Evolutionary conservation across 2,113 vertebrate species (phyloP), one percentile per base, ranked within the genome.

Genomic region (Grantiella picta): DNA sequence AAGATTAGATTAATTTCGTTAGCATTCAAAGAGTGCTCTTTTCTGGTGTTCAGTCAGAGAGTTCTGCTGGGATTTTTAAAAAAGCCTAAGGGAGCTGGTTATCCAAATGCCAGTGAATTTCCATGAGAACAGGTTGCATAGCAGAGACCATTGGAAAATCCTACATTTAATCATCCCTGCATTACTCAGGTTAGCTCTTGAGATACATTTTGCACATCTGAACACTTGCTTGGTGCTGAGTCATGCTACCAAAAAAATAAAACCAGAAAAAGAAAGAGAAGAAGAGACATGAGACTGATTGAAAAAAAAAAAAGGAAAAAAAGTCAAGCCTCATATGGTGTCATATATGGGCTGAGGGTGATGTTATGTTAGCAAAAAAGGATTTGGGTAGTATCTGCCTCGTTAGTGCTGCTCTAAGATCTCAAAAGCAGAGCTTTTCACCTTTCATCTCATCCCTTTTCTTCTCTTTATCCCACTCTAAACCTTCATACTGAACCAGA

Each of bases 1-100:
- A 84, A 78, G 45, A 92, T 92, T 63, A 86, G 65, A 82, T 94
- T 89, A 84, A 94, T 92, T 87, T 95, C 79, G 61, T 82, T 87
- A 95, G 29, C 50, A 94, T 84, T 89, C 83, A 89, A 49, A 65
- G 49, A 72, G 23, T 75, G 44, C 9, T 68, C 15, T 95, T 91
- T 94, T 79, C 77, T 12, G 3, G 38, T 57, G 31, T 60, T 79
- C 61, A 94, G 72, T 66, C 20, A 2, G 54, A 69, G 73, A 69
- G 73, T 40, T 82, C 68, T 90, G 27, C 75, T 84, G 83, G 44
- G 70, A 78, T 79, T 76, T 92, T 89, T 79, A 24, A 33, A 80
- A 84, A 86, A 91, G n/a, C n/a, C 49, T 69, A 29, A 76, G 36
- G 53, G 83, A 83, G 15, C 18, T 21, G 3, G 40, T 84, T 88